Evolutionary conservation across 2,113 vertebrate species (phyloP).

Genomic region (Hucho hucho): DNA sequence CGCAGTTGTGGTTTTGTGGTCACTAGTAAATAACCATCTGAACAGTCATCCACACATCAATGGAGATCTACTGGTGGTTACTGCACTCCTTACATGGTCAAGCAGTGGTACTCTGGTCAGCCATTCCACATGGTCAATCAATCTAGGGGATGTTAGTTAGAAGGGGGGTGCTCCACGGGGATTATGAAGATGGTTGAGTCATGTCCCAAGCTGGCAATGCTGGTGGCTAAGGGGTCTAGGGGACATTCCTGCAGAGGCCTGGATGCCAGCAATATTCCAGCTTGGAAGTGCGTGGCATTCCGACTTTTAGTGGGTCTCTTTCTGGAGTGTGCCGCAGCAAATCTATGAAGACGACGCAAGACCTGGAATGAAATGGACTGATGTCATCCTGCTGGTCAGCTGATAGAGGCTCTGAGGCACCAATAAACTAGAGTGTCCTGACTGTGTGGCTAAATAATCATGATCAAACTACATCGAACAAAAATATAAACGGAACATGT

Average conservation of each 20-base stretch:
- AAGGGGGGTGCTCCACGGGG: not conserved
- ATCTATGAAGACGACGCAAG: conserved; percentile 43
- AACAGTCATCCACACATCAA: conserved; percentile 38
- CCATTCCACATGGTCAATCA: conserved; percentile 11
- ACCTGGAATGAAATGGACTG: not conserved
- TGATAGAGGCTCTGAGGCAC: not conserved
- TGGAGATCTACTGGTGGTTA: not conserved
- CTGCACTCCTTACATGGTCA: conserved; percentile 41
- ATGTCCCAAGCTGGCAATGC: conserved; percentile 38
- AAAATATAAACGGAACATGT: too few relatives aligned
- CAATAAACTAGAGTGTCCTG: not conserved
- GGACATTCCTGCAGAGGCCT: conserved; percentile 47
- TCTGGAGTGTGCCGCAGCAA: conserved; percentile 16
- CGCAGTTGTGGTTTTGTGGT: not conserved
- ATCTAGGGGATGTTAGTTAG: conserved; percentile 9
- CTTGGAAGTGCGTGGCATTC: conserved; percentile 28
- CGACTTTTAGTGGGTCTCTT: conserved; percentile 30
- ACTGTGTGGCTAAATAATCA: conserved; percentile 6
- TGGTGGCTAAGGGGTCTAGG: conserved; percentile 1
- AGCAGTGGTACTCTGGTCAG: not conserved
- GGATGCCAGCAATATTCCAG: conserved; percentile 45
- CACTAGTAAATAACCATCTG: conserved; percentile 24
- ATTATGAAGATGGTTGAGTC: conserved; percentile 44
- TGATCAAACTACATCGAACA: conserved; percentile 23
- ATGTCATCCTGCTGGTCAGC: not conserved